These are phyloP conservation scores for Oryzias sinensis DNA, from an alignment of 2,797 vertebrate genomes.

Conservation along the genomic window DNA sequence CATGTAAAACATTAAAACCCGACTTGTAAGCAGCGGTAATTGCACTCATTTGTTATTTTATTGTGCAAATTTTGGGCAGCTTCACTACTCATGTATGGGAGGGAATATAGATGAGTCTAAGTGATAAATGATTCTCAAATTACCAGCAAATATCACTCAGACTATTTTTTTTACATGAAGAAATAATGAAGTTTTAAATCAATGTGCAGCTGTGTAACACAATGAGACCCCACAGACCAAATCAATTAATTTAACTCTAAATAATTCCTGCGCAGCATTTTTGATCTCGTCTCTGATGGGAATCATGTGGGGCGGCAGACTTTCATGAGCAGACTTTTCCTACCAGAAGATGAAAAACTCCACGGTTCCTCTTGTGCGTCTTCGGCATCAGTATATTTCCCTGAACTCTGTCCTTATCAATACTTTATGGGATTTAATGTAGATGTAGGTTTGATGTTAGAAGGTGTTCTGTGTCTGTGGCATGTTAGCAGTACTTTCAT, in stretches of 20 bases:
- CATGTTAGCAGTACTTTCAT: constrained; percentile 53
- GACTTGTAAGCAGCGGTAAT: constrained; percentile 42
- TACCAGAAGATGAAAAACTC: constrained; percentile 54
- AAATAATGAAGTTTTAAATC: constrained; percentile 1
- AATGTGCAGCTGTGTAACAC: constrained; percentile 8
- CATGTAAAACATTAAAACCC: constrained; percentile 54
- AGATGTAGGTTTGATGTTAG: constrained; percentile 52
- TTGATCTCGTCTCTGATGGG: constrained; percentile 30
- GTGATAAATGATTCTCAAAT: constrained; percentile 13
- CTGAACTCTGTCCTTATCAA: constrained; percentile 41
- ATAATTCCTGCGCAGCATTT: constrained; percentile 34
- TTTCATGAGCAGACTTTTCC: constrained; percentile 47
- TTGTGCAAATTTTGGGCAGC: constrained; percentile 36
- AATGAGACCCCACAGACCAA: constrained; percentile 21
- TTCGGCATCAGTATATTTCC: constrained; percentile 32
- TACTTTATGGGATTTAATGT: constrained; percentile 66
- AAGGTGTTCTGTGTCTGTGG: constrained; percentile 48
- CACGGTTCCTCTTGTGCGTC: constrained; percentile 44
- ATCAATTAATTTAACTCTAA: constrained; percentile 49
- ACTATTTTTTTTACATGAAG: constrained; percentile 12
- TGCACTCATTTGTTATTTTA: constrained; percentile 43
- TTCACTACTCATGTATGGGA: constrained; percentile 24
- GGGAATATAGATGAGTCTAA: constrained; percentile 20
- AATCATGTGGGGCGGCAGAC: constrained; percentile 20
- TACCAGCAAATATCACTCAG: constrained; percentile 7